Conservation (phyloP, 2,113 vertebrate species). For the Corythaeola cristata region DNA sequence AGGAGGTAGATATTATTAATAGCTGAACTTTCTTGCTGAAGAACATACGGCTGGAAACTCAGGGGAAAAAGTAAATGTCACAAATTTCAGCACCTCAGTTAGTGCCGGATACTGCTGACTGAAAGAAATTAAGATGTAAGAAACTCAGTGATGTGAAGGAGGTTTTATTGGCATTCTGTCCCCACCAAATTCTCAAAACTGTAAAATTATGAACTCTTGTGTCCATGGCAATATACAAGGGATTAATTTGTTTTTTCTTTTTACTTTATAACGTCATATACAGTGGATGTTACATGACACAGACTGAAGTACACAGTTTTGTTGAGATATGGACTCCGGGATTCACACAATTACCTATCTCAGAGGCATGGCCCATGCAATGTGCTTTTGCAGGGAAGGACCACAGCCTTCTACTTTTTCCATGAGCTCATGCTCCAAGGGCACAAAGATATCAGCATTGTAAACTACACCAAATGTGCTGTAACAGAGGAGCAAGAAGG, state of each 20-base stretch:
- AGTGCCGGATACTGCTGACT: neutral
- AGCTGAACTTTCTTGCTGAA: neutral
- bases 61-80: neutral
- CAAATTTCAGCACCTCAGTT: neutral
- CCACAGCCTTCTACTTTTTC: neutral
- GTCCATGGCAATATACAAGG: neutral
- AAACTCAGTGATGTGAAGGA: neutral
- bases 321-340: neutral
- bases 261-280: neutral
- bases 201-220: neutral
- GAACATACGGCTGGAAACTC: neutral
- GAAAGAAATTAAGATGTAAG: neutral
- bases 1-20: neutral
- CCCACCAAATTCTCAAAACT: neutral
- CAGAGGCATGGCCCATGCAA: neutral
- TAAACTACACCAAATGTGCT: neutral
- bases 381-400: neutral
- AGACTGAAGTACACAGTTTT: neutral
- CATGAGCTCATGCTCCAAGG: neutral
- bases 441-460: neutral
- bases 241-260: neutral
- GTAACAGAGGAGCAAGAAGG: neutral
- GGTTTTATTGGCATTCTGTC: neutral
- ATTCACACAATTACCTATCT: neutral
- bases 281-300: neutral